These are phyloP conservation scores for Pogoniulus pusillus DNA, from an alignment of 2,797 vertebrate genomes.

Conservation along the genomic window DNA sequence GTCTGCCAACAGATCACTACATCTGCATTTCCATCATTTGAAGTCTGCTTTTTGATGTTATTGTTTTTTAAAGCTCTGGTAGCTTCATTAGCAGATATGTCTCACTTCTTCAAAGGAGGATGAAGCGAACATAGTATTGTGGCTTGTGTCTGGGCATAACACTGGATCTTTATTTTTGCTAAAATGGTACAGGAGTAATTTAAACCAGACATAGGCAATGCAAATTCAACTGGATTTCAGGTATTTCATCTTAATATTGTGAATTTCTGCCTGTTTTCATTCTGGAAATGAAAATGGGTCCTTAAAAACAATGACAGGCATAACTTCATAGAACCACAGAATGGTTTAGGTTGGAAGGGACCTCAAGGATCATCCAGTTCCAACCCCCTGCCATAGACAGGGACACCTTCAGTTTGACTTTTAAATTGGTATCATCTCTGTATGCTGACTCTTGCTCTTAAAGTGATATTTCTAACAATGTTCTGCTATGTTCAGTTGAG, in stretches of 20 bases:
- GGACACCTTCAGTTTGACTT: neutral
- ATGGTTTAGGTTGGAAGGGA: too few relatives aligned
- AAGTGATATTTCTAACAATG: conserved; percentile 26
- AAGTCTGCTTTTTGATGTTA: neutral
- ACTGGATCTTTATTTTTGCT: neutral
- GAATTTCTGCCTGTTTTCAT: neutral
- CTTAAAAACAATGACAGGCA: neutral
- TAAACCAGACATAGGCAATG: neutral
- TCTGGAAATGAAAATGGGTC: neutral
- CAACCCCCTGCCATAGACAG: too few relatives aligned
- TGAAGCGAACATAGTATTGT: neutral
- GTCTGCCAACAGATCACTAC: neutral
- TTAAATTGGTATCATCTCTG: neutral
- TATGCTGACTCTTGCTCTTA: conserved; percentile 34
- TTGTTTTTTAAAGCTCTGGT: neutral
- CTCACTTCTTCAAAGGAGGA: neutral
- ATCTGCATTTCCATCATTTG: neutral
- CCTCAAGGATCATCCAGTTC: too few relatives aligned
- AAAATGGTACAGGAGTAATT: neutral
- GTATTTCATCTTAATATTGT: neutral
- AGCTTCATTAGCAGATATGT: neutral
- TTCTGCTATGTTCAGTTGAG: neutral
- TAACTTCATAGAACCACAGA: too few relatives aligned
- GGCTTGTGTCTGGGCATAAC: neutral
- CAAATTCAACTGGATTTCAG: neutral